Evolutionary conservation across 1,140 invertebrate species (phyloP).

Genomic region (Nymphalis io): DNA sequence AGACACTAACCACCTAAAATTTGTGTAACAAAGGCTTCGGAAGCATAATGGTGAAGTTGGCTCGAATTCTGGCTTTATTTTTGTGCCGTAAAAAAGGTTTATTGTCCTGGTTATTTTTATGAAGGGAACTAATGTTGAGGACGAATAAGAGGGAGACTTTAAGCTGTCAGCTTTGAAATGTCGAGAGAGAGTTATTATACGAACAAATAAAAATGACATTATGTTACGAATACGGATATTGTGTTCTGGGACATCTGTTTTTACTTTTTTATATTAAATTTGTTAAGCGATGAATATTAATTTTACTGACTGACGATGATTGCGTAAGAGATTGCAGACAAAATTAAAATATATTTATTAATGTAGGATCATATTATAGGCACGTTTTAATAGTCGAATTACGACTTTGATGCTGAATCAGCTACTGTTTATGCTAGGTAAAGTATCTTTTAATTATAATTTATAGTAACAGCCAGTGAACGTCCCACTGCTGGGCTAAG

Average conservation of each 20-base stretch:
- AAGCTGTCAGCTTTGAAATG: conserved; percentile 32
- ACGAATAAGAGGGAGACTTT: conserved; percentile 16
- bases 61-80: conserved; percentile 34
- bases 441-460: too few species aligned
- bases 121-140: conserved; percentile 37
- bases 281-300: background rate
- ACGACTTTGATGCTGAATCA: too few species aligned
- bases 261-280: conserved; percentile 1
- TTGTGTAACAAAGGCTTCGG: conserved; percentile 34
- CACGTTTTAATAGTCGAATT: too few species aligned
- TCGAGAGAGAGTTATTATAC: conserved; percentile 27
- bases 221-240: conserved; percentile 15
- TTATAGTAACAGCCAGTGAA: too few species aligned
- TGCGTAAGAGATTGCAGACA: too few species aligned
- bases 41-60: conserved; percentile 37
- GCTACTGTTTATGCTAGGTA: too few species aligned
- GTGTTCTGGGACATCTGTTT: background rate
- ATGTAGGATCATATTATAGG: too few species aligned
- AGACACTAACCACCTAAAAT: conserved; percentile 29
- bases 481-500: too few species aligned
- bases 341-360: too few species aligned
- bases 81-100: conserved; percentile 40
- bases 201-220: conserved; percentile 27
- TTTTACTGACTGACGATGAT: too few species aligned
- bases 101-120: conserved; percentile 42